Conservation (phyloP, 1,140 invertebrate species). For the Anoplolepis gracilipes region DNA sequence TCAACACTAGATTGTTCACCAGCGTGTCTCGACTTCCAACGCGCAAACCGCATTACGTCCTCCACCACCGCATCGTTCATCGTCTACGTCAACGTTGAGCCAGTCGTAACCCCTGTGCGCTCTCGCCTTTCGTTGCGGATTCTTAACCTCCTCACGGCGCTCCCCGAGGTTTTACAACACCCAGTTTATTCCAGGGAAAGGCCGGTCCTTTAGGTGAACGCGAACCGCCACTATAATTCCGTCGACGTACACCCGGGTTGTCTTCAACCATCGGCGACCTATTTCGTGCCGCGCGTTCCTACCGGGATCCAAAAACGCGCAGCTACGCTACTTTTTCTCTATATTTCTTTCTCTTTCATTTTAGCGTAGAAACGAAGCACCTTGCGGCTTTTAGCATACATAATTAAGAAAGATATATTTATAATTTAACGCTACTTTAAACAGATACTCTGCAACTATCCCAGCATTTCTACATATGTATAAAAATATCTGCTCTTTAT, state of each 20-base stretch:
- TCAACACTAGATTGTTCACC: constrained; percentile 78
- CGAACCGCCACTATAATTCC: constrained; percentile 58
- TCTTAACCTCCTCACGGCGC: constrained; percentile 55
- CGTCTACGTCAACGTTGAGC: constrained; percentile 37
- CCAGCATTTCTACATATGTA: not conserved
- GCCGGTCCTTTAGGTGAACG: constrained; percentile 48
- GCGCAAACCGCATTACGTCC: constrained; percentile 62
- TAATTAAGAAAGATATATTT: constrained; percentile 7
- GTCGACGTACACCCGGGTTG: constrained; percentile 40
- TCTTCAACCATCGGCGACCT: constrained; percentile 61
- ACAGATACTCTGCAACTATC: not conserved
- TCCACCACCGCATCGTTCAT: constrained; percentile 55
- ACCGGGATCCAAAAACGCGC: constrained; percentile 9
- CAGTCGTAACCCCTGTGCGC: constrained; percentile 29
- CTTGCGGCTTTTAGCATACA: not conserved
- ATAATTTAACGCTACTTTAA: constrained; percentile 12
- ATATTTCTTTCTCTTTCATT: not conserved
- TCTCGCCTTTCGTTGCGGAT: constrained; percentile 46
- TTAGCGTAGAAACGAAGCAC: not conserved
- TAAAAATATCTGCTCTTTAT: not conserved
- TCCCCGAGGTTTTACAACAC: constrained; percentile 67
- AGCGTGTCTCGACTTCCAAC: constrained; percentile 78
- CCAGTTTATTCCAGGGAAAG: constrained; percentile 56
- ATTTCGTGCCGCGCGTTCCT: constrained; percentile 57
- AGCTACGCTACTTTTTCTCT: not conserved